Evolutionary conservation across 2,113 vertebrate species (phyloP), one percentile per base, ranked within the genome.

Genomic region (Crotophaga sulcirostris): DNA sequence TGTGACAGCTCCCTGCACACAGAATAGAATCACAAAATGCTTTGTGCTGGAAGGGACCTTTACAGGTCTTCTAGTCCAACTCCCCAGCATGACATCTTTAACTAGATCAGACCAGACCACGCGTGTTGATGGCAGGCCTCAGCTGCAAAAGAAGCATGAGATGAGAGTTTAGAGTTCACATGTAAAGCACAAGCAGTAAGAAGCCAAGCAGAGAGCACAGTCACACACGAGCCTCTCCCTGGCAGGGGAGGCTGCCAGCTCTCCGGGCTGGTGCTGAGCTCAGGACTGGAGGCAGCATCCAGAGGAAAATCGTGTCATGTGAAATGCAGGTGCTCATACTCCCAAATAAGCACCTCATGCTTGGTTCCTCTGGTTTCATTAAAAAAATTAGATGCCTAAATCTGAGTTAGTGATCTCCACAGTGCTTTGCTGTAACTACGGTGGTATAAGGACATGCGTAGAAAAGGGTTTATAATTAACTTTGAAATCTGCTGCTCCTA

Each of bases 401-500:
- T 94, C 55, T 23, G 64, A 87, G 51, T 72, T 44, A 75, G 81
- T 79, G 90, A 95, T 91, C 74, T 82, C 58, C 87, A 5, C 29
- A 26, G 44, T 63, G 60, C 60, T 70, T 67, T 81, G 83, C 93
- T 91, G 80, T 90, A 90, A 93, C 84, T 89, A 87, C 25, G 60
- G 87, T 72, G 56, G 56, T 59, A 44, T 84, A 76, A 90, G 88
- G 85, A 91, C 59, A 79, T 49, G 91, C 0, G 19, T 14, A 94
- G 69, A 78, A 90, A 80, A 92, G 47, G n/a, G 38, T 89, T 93
- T 96, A 97, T 94, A 95, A 97, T 92, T 96, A 97, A 88, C 93
- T 93, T 63, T 25, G 47, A 93, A 94, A 93, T 78, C 80, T 95
- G 86, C 62, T 90, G 86, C 34, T 94, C 64, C 76, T 96, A 93